A percentile compares a stretch with the other conserved stretches of the same genome.
Conservation (phyloP, 2,888 invertebrate genomes). For the Nomada goodeniana region DNA sequence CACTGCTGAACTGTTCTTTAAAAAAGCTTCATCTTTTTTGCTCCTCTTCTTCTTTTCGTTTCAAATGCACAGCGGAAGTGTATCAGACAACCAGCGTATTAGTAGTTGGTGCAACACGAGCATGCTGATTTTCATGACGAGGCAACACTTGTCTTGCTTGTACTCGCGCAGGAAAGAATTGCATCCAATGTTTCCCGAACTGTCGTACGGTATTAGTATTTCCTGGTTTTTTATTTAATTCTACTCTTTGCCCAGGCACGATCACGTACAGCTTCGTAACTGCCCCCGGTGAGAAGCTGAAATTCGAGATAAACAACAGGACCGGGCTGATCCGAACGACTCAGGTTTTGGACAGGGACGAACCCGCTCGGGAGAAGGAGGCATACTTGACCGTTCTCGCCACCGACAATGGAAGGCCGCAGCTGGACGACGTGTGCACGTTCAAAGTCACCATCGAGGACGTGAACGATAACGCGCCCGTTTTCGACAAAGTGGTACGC, state of each 20-base stretch:
- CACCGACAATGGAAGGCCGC: conserved; percentile 96
- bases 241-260: conserved; percentile 84
- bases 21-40: conserved; percentile 59
- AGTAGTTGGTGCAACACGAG: conserved; percentile 74
- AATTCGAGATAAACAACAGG: conserved; percentile 91
- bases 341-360: conserved; percentile 94
- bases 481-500: conserved; percentile 92
- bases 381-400: conserved; percentile 95
- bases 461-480: conserved; percentile 95
- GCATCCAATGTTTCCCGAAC: conserved; percentile 71
- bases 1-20: conserved; percentile 71
- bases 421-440: conserved; percentile 96
- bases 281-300: conserved; percentile 89
- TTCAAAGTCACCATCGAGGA: conserved; percentile 96
- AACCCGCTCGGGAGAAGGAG: conserved; percentile 93
- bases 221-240: conserved; percentile 48
- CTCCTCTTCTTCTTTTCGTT: no score
- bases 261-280: conserved; percentile 94
- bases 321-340: conserved; percentile 92
- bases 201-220: conserved; percentile 78
- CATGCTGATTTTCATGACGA: conserved; percentile 83
- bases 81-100: conserved; percentile 74
- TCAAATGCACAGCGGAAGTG: conserved; percentile 75
- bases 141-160: conserved; percentile 85
- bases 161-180: conserved; percentile 78